Evolutionary conservation across 2,888 invertebrate genomes (phyloP), one percentile per base, ranked within the genome.

Genomic region (Crocallis elinguaria): DNA sequence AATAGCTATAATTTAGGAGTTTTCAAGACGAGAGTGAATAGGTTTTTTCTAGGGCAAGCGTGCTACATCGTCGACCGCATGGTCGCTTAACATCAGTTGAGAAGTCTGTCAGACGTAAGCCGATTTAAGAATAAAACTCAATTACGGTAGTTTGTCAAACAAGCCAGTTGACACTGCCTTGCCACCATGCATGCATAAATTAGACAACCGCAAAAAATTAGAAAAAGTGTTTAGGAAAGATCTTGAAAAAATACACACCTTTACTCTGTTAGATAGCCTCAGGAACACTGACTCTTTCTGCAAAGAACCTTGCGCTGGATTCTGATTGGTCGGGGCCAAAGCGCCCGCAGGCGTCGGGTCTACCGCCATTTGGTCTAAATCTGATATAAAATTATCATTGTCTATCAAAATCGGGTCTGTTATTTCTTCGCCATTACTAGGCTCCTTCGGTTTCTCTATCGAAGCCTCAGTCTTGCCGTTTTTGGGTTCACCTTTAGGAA

Each of bases 261-360:
- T 98, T 50, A 99, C 98, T 75, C 98, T 94, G 84, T 99, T 99
- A 53, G 97, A 98, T 52, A 99, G 93, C 64, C 99, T 93, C 77
- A 99, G 94, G 81, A 99, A 98, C n/a, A 99, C 97, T 6, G 98
- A 98, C 84, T 99, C 98, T 71, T 98, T 98, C 75, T 96, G 96
- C 52, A 92, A 79, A 13, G 84, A 82, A 19, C 77, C 70, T 61
- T 83, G 86, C 8, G 75, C 82, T 61, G 79, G 87, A 51, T 85
- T 83, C 49, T 88, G 85, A 49, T 73, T 85, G 11, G 68, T 76
- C 19, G 75, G 54, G 1, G 74, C 60, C 1, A 66, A 77, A 9
- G 73, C 45, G 7, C 88, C 91, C 17, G 90, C 75, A 0, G 89
- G 88, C 11, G 84, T 79, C 2, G 89, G 90, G 27, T 88, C 88